phyloP scores from a whole-genome alignment of 2,797 vertebrate genomes.

The Smutsia gigantea region DNA sequence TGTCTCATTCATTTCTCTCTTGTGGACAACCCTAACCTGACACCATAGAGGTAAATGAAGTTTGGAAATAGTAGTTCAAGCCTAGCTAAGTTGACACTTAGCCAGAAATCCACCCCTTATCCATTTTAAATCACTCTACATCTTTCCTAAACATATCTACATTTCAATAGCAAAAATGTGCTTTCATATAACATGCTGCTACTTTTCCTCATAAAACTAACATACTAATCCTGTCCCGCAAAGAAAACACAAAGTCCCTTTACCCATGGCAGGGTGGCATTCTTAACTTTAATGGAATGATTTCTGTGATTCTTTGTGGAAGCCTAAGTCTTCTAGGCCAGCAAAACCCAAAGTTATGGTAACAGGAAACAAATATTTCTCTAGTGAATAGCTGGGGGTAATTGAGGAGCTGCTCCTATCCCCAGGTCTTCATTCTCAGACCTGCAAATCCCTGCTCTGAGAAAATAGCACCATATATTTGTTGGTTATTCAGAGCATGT shows the following conservation, averaged over 20 bases:
- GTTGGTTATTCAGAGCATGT: conserved; percentile 17
- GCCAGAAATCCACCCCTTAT: not conserved
- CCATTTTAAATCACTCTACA: not conserved
- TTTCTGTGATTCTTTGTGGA: not conserved
- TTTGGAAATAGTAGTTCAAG: not conserved
- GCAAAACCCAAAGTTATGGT: not conserved
- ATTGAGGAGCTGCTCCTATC: not conserved
- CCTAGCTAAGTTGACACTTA: not conserved
- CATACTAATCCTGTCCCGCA: not conserved
- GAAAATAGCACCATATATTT: not conserved
- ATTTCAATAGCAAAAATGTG: not conserved
- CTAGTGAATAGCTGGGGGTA: not conserved
- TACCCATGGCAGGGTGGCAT: not conserved
- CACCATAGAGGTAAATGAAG: not conserved
- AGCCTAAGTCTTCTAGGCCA: not conserved
- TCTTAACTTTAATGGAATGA: not conserved
- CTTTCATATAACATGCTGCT: not conserved
- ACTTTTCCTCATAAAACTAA: not conserved
- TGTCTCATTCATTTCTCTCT: not conserved
- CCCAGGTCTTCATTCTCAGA: not conserved
- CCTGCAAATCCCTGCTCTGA: not conserved
- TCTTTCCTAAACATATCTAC: not conserved
- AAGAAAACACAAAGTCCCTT: not conserved
- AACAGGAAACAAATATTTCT: not conserved
- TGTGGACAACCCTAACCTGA: not conserved